phyloP scores from a whole-genome alignment of 2,113 vertebrate genomes.

The Corydoras sp. region DNA sequence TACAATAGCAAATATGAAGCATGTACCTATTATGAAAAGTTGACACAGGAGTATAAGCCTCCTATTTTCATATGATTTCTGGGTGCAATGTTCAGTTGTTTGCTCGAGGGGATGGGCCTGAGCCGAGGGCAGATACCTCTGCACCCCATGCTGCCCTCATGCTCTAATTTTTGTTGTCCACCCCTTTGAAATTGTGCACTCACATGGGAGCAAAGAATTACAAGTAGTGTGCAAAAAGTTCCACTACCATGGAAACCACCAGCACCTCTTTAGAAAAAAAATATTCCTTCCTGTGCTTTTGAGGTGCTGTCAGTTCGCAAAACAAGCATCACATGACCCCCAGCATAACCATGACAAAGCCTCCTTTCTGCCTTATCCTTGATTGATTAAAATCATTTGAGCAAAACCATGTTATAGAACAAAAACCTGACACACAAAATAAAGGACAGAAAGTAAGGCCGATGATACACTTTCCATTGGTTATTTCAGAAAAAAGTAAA shows the following conservation, averaged over 20 bases:
- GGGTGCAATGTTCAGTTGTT: conserved; percentile 65
- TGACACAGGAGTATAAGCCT: conserved; percentile 65
- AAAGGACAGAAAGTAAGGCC: conserved; percentile 64
- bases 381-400: conserved; percentile 99
- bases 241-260: conserved; percentile 89
- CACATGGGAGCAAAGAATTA: conserved; percentile 74
- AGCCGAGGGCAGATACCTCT: conserved; percentile 72
- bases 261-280: conserved; percentile 74
- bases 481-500: conserved; percentile 61
- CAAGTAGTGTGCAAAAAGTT: conserved; percentile 79
- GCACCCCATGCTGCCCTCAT: conserved; percentile 59
- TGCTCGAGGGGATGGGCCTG: conserved; percentile 56
- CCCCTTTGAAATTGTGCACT: conserved; percentile 75
- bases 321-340: conserved; percentile 89
- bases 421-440: conserved; percentile 66
- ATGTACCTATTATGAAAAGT: conserved; percentile 66
- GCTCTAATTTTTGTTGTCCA: conserved; percentile 68
- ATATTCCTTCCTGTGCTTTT: conserved; percentile 82
- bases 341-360: conserved; percentile 94
- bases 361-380: conserved; percentile 98
- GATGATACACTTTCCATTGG: conserved; percentile 60
- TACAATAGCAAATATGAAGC: conserved; percentile 59
- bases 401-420: conserved; percentile 97
- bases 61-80: conserved; percentile 64
- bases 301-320: conserved; percentile 91